Conservation (phyloP, 1,140 invertebrate genomes). For the Chymomyza costata region DNA sequence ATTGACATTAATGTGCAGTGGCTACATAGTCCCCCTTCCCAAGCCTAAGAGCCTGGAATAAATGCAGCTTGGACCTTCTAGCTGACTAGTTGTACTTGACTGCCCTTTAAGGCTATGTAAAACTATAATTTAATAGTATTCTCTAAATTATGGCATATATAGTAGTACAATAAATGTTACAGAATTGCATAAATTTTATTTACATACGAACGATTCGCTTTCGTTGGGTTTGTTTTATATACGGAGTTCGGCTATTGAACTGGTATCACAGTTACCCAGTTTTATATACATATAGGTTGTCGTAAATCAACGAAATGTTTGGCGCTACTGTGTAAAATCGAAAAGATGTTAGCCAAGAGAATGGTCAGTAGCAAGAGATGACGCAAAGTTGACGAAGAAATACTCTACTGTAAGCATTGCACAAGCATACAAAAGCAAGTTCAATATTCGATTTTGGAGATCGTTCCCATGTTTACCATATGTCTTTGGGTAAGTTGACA, state of each 20-base stretch:
- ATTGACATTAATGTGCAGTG: conserved; percentile 65
- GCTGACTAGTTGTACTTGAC: not conserved
- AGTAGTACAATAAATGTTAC: conserved; percentile 14
- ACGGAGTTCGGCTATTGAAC: conserved; percentile 3
- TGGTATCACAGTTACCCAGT: conserved; percentile 65
- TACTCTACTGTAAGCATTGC: too few relatives aligned
- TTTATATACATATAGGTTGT: conserved; percentile 58
- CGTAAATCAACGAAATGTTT: too few relatives aligned
- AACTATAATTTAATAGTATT: conserved; percentile 50
- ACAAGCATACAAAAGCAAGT: too few relatives aligned
- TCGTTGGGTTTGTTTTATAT: conserved; percentile 31
- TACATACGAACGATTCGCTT: conserved; percentile 54
- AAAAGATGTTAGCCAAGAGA: too few relatives aligned
- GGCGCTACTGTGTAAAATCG: too few relatives aligned
- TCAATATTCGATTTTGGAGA: too few relatives aligned
- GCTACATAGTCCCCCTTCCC: too few relatives aligned
- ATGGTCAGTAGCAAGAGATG: too few relatives aligned
- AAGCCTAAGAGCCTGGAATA: not conserved
- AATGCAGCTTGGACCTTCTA: not conserved
- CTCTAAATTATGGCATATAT: conserved; percentile 49
- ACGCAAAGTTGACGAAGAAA: too few relatives aligned
- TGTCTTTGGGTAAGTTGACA: too few relatives aligned
- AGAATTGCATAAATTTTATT: conserved; percentile 29
- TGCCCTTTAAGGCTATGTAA: conserved; percentile 28
- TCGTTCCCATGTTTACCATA: too few relatives aligned